Evolutionary conservation across 2,797 vertebrate genomes (phyloP), one percentile per base, ranked within the genome.

Genomic region (Champsocephalus gunnari): DNA sequence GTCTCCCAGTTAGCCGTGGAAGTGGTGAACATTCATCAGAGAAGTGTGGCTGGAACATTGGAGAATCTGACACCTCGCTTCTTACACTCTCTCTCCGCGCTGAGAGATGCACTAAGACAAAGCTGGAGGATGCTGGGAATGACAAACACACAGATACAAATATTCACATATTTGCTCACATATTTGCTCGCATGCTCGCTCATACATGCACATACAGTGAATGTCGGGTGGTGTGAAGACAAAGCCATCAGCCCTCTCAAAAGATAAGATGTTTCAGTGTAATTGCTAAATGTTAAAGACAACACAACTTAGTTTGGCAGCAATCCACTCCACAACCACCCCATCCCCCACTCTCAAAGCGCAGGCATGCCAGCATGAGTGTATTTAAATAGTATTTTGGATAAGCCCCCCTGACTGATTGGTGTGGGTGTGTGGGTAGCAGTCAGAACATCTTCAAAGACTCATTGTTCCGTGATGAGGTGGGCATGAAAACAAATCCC

Each of bases 331-430:
- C 34, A 38, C 34, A 38, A 76, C 73, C 75, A 50, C 43, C 56
- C 59, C 50, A 13, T 64, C 58, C 54, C 17, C 69, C 78, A 81
- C 17, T 75, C 68, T 69, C 68, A 63, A 47, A 57, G 58, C 76
- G 56, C 72, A 60, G 61, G 71, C 80, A 80, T 75, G 87, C 73
- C 86, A 73, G 77, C 49, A 9, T 59, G 77, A 90, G 83, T 83
- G 83, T 78, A 86, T 88, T 77, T 83, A 50, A 75, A 75, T 63
- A 77, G 66, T 77, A 38, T 79, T 85, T 76, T 75, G 83, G 77
- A 81, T 87, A 87, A 89, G 89, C 87, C 75, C 69, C 79, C 78
- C 75, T 80, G 85, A 87, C 85, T 86, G 81, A 88, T 86, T 79
- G 75, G 53, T 76, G 83, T 86, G 77, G 75, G 64, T 55, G 54